These are phyloP conservation scores for Quiscalus mexicanus DNA, from an alignment of 2,113 vertebrate species.

Conservation along the genomic window DNA sequence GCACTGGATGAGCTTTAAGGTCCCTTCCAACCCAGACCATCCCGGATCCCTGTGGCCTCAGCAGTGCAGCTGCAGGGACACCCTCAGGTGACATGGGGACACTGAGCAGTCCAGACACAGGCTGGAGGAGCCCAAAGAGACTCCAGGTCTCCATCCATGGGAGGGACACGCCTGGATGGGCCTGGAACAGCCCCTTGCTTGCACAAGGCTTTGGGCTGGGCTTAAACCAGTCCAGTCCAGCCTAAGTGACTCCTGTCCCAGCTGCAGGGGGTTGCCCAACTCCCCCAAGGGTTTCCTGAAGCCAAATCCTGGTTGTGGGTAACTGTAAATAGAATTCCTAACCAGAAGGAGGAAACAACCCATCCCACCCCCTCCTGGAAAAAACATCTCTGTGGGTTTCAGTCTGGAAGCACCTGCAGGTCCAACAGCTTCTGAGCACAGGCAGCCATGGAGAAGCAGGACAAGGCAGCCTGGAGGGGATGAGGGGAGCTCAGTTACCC, in stretches of 20 bases:
- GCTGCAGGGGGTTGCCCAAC: fast-evolving
- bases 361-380: not conserved
- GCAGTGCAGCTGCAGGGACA: not conserved
- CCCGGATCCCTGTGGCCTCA: not conserved
- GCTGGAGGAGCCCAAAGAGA: not conserved
- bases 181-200: not conserved
- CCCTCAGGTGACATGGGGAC: fast-evolving
- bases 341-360: not conserved
- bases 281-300: not conserved
- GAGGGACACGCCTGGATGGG: not conserved
- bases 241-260: not conserved
- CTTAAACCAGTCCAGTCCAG: not conserved
- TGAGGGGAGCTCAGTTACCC: not conserved
- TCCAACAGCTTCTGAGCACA: not conserved
- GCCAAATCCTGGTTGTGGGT: not conserved
- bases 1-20: fast-evolving
- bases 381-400: not conserved
- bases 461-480: fast-evolving
- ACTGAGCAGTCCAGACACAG: not conserved
- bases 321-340: not conserved
- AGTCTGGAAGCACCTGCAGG: fast-evolving
- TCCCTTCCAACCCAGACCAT: not conserved
- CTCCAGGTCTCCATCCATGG: too few relatives aligned
- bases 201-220: fast-evolving
- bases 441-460: fast-evolving